phyloP scores from a whole-genome alignment of 2,113 vertebrate species.

The Oncorhynchus clarkii region DNA sequence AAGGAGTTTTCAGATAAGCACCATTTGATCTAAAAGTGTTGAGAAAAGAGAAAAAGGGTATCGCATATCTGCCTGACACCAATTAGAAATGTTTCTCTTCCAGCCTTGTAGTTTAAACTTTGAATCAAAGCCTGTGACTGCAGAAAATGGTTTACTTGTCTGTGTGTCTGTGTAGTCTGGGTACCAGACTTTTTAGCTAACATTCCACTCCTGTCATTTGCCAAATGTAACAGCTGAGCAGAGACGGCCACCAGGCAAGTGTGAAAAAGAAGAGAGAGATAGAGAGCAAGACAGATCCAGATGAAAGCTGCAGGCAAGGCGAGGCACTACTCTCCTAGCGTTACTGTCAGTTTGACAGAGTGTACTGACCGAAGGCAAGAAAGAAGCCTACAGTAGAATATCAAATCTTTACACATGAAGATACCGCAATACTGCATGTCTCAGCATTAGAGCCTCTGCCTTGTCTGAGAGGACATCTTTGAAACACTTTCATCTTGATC shows the following conservation, averaged over 20 bases:
- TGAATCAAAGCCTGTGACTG: no score
- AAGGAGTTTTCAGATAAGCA: neutral
- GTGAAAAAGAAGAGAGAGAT: neutral
- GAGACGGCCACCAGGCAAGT: no score
- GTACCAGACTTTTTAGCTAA: no score
- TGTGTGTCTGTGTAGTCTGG: no score
- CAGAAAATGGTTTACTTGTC: no score
- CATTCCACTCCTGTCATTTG: no score
- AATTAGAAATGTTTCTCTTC: neutral
- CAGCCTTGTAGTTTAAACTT: no score
- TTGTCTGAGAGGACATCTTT: slow-evolving; percentile 23
- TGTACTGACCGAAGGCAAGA: neutral
- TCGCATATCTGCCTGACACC: neutral
- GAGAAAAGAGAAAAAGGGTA: neutral
- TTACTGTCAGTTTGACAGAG: neutral
- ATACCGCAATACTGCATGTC: no score
- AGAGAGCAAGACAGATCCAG: neutral
- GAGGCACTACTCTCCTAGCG: neutral
- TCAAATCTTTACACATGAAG: no score
- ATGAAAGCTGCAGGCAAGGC: slow-evolving; percentile 10
- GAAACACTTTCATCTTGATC: slow-evolving; percentile 7
- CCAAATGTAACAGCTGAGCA: no score
- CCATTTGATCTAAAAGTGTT: neutral
- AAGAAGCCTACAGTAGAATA: neutral
- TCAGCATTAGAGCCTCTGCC: neutral